These are phyloP conservation scores for Microcebus lehilahytsara DNA, from an alignment of 2,113 vertebrate genomes.

Conservation along the genomic window DNA sequence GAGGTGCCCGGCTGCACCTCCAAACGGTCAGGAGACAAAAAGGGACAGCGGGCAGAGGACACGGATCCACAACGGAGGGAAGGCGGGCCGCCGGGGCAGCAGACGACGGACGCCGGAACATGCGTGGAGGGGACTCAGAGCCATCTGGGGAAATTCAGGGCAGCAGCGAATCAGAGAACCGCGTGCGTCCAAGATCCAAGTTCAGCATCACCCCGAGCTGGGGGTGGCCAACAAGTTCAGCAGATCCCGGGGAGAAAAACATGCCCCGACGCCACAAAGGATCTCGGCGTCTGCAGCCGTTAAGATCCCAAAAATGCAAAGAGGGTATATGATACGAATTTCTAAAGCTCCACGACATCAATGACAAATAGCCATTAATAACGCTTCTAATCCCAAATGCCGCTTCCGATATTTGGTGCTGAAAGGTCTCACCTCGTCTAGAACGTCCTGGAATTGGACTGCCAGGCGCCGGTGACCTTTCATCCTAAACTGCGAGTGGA, in stretches of 20 bases:
- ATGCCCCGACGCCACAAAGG: neutral
- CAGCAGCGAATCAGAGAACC: neutral
- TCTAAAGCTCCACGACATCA: neutral
- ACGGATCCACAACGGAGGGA: conserved; percentile 54
- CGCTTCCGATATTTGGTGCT: conserved; percentile 64
- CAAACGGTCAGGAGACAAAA: conserved; percentile 77
- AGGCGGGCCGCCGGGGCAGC: conserved; percentile 53
- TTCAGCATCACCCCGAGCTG: neutral
- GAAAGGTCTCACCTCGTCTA: conserved; percentile 59
- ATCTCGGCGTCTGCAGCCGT: neutral
- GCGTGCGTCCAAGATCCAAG: neutral
- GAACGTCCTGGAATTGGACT: conserved; percentile 68
- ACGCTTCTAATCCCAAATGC: neutral
- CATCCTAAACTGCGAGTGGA: conserved; percentile 76
- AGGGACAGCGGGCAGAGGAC: conserved; percentile 75
- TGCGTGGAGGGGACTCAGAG: neutral
- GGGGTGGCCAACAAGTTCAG: neutral
- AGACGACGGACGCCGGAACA: conserved; percentile 70
- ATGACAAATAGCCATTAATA: conserved; percentile 54
- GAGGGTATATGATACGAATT: neutral
- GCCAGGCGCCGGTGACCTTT: conserved; percentile 78
- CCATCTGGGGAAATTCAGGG: neutral
- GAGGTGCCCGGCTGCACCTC: conserved; percentile 78
- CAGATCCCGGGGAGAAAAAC: neutral
- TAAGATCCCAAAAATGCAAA: neutral